phyloP scores from a whole-genome alignment of 1,140 invertebrate genomes.

The Neodiprion fabricii region DNA sequence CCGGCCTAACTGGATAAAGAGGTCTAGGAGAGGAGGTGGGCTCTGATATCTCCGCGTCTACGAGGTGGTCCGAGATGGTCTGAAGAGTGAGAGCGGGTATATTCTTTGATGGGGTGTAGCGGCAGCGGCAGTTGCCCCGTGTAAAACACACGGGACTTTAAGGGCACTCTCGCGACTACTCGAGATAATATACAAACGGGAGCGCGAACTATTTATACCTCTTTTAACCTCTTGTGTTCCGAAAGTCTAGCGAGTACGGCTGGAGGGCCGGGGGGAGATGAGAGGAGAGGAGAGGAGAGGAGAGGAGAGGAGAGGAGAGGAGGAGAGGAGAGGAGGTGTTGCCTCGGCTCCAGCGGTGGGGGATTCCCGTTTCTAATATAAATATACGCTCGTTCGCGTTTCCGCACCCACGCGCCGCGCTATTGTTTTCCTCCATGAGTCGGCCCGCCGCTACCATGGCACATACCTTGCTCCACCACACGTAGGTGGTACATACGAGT shows the following conservation, averaged over 20 bases:
- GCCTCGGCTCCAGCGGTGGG: not conserved
- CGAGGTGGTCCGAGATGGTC: not conserved
- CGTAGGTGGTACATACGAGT: too few species aligned
- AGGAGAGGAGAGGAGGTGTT: conserved; percentile 22
- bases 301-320: not conserved
- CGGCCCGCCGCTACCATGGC: not conserved
- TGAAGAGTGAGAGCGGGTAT: not conserved
- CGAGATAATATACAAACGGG: conserved; percentile 38
- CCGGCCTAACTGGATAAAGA: too few species aligned
- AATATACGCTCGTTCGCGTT: conserved; percentile 29
- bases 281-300: conserved; percentile 13
- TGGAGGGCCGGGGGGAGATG: conserved; percentile 21
- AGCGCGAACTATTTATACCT: conserved; percentile 38
- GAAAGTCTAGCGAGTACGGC: conserved; percentile 16
- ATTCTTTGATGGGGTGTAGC: not conserved
- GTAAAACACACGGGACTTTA: conserved; percentile 8
- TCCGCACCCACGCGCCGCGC: conserved; percentile 14
- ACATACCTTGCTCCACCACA: too few species aligned
- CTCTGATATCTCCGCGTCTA: not conserved
- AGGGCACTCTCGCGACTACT: conserved; percentile 37
- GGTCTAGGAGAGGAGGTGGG: too few species aligned
- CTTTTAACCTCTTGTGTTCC: conserved; percentile 4
- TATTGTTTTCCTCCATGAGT: conserved; percentile 28
- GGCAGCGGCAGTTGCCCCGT: not conserved
- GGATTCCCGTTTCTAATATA: conserved; percentile 29